A percentile compares a stretch with the other conserved stretches of the same genome.
These are phyloP conservation scores for Anguilla obscura DNA, from an alignment of 2,797 vertebrate species.

Conservation along the genomic window DNA sequence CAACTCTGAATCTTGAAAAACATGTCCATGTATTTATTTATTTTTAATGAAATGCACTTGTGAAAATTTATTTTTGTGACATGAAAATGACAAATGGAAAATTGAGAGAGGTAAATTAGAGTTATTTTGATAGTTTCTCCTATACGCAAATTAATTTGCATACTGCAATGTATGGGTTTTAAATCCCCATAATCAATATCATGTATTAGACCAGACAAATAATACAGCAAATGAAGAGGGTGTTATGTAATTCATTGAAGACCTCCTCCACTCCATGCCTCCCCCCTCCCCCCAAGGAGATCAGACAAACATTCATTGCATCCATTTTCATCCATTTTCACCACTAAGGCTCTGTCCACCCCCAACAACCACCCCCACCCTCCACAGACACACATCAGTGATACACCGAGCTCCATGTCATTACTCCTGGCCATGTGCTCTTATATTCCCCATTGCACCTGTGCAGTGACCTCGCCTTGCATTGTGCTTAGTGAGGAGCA, in stretches of 20 bases:
- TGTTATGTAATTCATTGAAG: not conserved
- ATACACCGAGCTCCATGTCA: slow-evolving; percentile 55
- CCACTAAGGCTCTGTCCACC: slow-evolving; percentile 70
- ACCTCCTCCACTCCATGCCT: not conserved
- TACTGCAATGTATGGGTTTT: not conserved
- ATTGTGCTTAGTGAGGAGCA: slow-evolving; percentile 56
- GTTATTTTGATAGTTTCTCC: not conserved
- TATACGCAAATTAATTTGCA: not conserved
- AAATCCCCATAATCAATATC: not conserved
- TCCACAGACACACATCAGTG: not conserved
- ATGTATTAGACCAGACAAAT: not conserved
- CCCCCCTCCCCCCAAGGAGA: slow-evolving; percentile 13
- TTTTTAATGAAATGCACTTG: not conserved
- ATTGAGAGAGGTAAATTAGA: not conserved
- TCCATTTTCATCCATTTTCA: slow-evolving; percentile 65
- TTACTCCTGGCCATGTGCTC: slow-evolving; percentile 64
- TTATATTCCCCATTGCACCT: slow-evolving; percentile 62
- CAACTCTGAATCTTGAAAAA: not conserved
- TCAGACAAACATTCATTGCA: slow-evolving; percentile 65
- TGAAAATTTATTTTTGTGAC: not conserved
- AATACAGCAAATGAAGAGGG: not conserved
- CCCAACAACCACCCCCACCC: slow-evolving; percentile 52
- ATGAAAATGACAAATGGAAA: not conserved
- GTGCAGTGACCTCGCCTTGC: slow-evolving; percentile 65
- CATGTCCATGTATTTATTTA: not conserved